phyloP scores from a whole-genome alignment of 2,797 vertebrate species.

The Lateolabrax maculatus region DNA sequence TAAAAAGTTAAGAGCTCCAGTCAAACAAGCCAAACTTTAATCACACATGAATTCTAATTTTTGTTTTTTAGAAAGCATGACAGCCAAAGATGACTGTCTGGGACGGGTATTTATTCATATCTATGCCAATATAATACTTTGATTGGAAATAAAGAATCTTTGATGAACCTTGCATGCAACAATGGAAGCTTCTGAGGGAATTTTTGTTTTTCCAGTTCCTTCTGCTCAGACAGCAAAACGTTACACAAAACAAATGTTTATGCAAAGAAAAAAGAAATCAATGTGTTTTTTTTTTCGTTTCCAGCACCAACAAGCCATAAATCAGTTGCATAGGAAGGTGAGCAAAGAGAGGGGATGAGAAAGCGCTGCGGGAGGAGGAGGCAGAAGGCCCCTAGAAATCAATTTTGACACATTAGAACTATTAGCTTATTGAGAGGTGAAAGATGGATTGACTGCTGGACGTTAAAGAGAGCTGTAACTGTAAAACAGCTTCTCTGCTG shows the following conservation, averaged over 20 bases:
- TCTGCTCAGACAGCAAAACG: conserved; percentile 53
- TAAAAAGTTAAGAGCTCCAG: too few species aligned
- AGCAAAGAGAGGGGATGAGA: conserved; percentile 63
- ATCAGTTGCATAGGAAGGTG: conserved; percentile 80
- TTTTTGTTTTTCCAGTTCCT: conserved; percentile 37
- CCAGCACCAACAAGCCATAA: conserved; percentile 86
- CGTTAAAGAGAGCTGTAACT: conserved; percentile 64
- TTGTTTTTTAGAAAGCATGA: too few species aligned
- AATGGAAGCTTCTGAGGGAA: background rate
- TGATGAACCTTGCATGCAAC: background rate
- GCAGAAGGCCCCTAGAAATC: conserved; percentile 87
- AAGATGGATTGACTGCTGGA: conserved; percentile 82
- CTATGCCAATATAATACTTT: too few species aligned
- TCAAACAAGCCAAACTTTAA: too few species aligned
- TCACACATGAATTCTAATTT: too few species aligned
- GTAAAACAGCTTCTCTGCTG: conserved; percentile 67
- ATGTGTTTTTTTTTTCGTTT: conserved; percentile 82
- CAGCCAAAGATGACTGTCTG: background rate
- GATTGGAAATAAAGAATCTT: background rate
- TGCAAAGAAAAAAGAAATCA: conserved; percentile 85
- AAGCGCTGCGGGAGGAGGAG: conserved; percentile 57
- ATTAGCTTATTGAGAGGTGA: conserved; percentile 92
- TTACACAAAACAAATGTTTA: conserved; percentile 85
- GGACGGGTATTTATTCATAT: background rate
- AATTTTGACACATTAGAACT: conserved; percentile 97